These are phyloP conservation scores for Drosophila yooni DNA, from an alignment of 2,888 invertebrate species.

Conservation along the genomic window DNA sequence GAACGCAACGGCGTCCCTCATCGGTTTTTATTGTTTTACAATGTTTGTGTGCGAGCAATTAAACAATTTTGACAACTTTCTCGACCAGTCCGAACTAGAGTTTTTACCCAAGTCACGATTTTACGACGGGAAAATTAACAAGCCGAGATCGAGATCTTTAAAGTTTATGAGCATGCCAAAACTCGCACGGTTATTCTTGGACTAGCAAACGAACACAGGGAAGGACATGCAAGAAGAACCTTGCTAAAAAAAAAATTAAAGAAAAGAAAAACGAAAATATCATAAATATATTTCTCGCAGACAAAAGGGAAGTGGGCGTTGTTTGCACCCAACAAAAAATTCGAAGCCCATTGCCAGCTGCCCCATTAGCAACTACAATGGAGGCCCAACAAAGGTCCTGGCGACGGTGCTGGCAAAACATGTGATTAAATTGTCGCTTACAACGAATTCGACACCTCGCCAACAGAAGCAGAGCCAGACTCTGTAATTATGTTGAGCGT, in stretches of 20 bases:
- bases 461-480: conserved; percentile 24
- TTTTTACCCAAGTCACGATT: conserved; percentile 50
- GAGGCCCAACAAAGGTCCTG: conserved; percentile 48
- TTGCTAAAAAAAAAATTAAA: conserved; percentile 28
- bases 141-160: conserved; percentile 38
- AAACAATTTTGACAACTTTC: conserved; percentile 69
- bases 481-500: conserved; percentile 60
- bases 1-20: conserved; percentile 31
- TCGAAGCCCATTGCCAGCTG: conserved; percentile 56
- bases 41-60: conserved; percentile 65
- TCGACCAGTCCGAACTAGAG: conserved; percentile 40
- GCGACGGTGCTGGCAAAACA: conserved; percentile 60
- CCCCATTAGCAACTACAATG: conserved; percentile 56
- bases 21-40: conserved; percentile 72
- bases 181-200: conserved; percentile 47
- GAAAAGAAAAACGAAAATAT: conserved; percentile 18
- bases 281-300: conserved; percentile 22
- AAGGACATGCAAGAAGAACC: conserved; percentile 44
- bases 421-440: conserved; percentile 74
- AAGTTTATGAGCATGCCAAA: conserved; percentile 56
- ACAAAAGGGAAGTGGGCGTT: conserved; percentile 76
- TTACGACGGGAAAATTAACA: conserved; percentile 63
- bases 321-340: conserved; percentile 45
- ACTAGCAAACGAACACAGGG: conserved; percentile 20
- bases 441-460: conserved; percentile 75